A percentile compares a stretch with the other conserved stretches of the same genome.
phyloP scores from a whole-genome alignment of 2,888 invertebrate species.

The Drosophila conformis region DNA sequence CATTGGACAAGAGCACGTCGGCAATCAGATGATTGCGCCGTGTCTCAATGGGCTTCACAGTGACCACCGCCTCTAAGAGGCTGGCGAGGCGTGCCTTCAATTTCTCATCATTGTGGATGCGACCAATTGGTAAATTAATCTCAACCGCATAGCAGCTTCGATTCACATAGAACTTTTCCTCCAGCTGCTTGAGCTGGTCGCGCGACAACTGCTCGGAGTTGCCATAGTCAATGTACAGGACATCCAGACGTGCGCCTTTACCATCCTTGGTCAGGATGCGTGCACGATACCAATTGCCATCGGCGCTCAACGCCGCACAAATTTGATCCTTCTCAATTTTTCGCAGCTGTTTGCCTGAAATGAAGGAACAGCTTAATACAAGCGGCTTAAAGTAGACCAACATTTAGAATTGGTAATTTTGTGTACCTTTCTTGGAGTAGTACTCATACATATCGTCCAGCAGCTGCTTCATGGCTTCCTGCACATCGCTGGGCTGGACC shows the following conservation, averaged over 20 bases:
- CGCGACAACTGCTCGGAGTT: constrained; percentile 87
- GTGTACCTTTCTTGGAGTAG: constrained; percentile 85
- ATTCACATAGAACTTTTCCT: constrained; percentile 84
- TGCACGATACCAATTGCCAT: constrained; percentile 91
- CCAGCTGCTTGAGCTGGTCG: constrained; percentile 85
- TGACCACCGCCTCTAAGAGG: constrained; percentile 67
- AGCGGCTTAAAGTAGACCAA: background rate
- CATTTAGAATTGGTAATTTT: background rate
- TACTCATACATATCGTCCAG: constrained; percentile 87
- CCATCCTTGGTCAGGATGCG: constrained; percentile 85
- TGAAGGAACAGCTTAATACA: background rate
- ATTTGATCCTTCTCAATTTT: constrained; percentile 86
- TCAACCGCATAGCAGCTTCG: constrained; percentile 82
- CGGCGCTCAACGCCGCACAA: constrained; percentile 88
- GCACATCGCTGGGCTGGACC: constrained; percentile 87
- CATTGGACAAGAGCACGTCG: constrained; percentile 69
- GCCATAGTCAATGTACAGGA: constrained; percentile 89
- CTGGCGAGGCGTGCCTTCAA: constrained; percentile 57
- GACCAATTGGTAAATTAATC: constrained; percentile 80
- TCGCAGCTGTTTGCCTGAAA: constrained; percentile 81
- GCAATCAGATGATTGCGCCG: constrained; percentile 80
- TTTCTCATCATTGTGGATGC: constrained; percentile 55
- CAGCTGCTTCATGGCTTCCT: constrained; percentile 85
- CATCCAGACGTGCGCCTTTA: constrained; percentile 84
- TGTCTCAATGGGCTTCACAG: constrained; percentile 80